Percentiles rank a stretch among this genome's conserved stretches.
Conservation (phyloP, 2,797 vertebrate species). For the Phalloptychus januarius region DNA sequence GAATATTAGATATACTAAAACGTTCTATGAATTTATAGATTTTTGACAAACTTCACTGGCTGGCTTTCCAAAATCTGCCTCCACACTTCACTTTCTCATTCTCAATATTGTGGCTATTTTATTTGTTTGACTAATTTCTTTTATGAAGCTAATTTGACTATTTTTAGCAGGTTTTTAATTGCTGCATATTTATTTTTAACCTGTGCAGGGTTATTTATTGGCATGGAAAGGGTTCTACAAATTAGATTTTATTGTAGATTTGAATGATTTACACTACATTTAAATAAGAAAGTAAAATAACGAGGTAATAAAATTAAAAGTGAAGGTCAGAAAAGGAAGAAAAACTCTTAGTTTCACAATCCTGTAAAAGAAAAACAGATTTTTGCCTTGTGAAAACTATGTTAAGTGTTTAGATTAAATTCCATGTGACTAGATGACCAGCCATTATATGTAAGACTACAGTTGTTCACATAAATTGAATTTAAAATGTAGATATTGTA, state of each 20-base stretch:
- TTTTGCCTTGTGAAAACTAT: background rate
- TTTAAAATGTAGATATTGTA: background rate
- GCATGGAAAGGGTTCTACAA: background rate
- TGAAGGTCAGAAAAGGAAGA: background rate
- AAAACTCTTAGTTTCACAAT: background rate
- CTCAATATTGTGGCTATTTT: background rate
- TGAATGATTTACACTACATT: background rate
- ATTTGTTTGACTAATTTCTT: background rate
- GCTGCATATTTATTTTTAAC: background rate
- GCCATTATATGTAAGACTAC: background rate
- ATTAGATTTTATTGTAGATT: background rate
- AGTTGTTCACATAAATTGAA: background rate
- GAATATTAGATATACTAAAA: background rate
- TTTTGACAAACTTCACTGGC: background rate
- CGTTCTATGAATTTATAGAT: background rate
- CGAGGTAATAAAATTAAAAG: background rate
- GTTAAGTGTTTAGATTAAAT: background rate
- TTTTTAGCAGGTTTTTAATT: background rate
- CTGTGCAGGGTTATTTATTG: background rate
- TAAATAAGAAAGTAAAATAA: background rate
- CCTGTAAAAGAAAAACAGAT: background rate
- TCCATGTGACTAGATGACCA: background rate
- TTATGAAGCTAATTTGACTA: background rate
- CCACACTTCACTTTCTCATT: background rate
- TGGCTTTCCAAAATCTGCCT: background rate